A percentile compares a stretch with the other conserved stretches of the same genome.
Evolutionary conservation across 2,888 invertebrate species (phyloP).

Genomic region (Psylliodes chrysocephalus): DNA sequence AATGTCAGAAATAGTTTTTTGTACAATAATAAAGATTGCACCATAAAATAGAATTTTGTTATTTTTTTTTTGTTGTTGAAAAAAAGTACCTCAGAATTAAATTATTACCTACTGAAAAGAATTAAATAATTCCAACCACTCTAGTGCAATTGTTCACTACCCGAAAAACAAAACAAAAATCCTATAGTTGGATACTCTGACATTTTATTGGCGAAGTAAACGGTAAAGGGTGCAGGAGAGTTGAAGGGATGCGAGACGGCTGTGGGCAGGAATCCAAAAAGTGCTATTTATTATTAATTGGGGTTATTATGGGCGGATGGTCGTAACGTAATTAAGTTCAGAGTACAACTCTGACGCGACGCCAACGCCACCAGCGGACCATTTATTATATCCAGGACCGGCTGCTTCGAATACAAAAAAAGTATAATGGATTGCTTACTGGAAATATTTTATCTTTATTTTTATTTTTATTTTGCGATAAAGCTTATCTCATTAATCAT

Average conservation of each 20-base stretch:
- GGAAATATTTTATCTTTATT: no score
- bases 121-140: neutral
- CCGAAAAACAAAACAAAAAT: neutral
- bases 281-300: conserved; percentile 35
- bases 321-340: conserved; percentile 18
- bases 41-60: no score
- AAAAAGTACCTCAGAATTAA: no score
- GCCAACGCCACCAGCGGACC: conserved; percentile 5
- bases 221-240: neutral
- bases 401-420: neutral
- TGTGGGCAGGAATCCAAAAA: conserved; percentile 17
- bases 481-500: no score
- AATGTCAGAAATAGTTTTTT: no score
- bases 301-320: conserved; percentile 25
- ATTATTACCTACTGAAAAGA: no score
- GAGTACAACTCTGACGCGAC: conserved; percentile 9
- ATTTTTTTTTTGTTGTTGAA: no score
- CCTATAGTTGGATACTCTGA: neutral
- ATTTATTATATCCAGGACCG: conserved; percentile 5
- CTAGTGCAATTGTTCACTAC: neutral
- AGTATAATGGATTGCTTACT: no score
- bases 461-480: no score
- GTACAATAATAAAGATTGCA: no score
- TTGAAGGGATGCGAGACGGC: conserved; percentile 1
- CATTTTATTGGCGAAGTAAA: conserved; percentile 19